phyloP scores from a whole-genome alignment of 2,797 vertebrate species.

The Acanthiza pusilla region DNA sequence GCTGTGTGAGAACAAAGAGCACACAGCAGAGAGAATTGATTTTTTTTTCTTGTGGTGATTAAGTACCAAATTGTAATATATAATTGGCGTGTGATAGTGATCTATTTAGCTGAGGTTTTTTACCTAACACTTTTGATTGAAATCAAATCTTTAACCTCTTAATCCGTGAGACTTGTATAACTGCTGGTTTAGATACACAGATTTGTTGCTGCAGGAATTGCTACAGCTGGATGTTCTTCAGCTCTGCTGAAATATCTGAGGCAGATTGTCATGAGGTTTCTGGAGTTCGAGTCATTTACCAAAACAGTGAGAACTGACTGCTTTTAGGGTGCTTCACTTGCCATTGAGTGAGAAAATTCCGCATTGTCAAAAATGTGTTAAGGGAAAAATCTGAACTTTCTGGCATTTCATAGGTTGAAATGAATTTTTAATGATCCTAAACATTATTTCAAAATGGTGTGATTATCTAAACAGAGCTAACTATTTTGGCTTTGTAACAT shows the following conservation, averaged over 20 bases:
- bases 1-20: not conserved
- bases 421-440: conserved; percentile 30
- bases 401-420: not conserved
- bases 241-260: not conserved
- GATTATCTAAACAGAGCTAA: conserved; percentile 1
- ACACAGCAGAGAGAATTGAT: not conserved
- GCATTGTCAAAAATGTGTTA: not conserved
- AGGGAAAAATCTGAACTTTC: not conserved
- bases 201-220: not conserved
- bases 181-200: not conserved
- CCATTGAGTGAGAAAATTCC: conserved; percentile 22
- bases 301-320: not conserved
- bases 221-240: not conserved
- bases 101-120: not conserved
- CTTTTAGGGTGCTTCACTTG: not conserved
- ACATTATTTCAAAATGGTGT: conserved; percentile 10
- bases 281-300: not conserved
- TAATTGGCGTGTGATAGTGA: not conserved
- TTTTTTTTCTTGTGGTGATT: not conserved
- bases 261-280: not conserved
- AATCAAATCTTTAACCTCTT: not conserved
- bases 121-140: not conserved
- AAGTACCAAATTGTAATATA: not conserved
- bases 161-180: not conserved
- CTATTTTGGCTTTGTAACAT: not conserved